A percentile compares a stretch with the other conserved stretches of the same genome.
These are phyloP conservation scores for Valencia hispanica DNA, from an alignment of 2,797 vertebrate species.

Conservation along the genomic window DNA sequence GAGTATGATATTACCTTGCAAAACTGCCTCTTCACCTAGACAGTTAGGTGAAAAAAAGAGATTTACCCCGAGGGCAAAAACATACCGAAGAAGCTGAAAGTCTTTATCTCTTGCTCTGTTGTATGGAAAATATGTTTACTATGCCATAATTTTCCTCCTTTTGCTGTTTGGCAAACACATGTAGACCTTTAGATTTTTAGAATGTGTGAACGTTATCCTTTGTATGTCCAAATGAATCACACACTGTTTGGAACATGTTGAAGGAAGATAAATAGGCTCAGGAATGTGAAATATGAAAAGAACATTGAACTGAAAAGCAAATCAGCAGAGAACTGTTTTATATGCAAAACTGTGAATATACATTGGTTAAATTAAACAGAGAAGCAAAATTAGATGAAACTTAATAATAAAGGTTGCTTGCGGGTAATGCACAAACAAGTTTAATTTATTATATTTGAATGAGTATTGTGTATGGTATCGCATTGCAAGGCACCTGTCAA, in stretches of 20 bases:
- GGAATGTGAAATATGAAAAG: conserved; percentile 21
- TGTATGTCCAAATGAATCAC: conserved; percentile 44
- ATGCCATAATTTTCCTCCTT: conserved; percentile 45
- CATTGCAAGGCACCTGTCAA: conserved; percentile 11
- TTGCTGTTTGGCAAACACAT: conserved; percentile 54
- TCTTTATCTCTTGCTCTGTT: conserved; percentile 70
- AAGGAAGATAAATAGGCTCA: conserved; percentile 38
- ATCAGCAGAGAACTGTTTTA: conserved; percentile 5
- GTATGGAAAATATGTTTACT: conserved; percentile 56
- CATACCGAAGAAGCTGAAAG: conserved; percentile 65
- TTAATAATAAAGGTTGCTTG: conserved; percentile 6
- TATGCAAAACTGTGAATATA: conserved; percentile 8
- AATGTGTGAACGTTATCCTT: conserved; percentile 27
- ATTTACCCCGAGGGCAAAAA: conserved; percentile 67
- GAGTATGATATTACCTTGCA: conserved; percentile 74
- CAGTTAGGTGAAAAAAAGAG: conserved; percentile 60
- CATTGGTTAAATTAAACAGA: conserved; percentile 10
- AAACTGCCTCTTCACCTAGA: conserved; percentile 66
- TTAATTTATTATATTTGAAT: conserved; percentile 21
- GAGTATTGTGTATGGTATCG: conserved; percentile 11
- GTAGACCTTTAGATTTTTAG: conserved; percentile 35
- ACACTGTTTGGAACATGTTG: conserved; percentile 33
- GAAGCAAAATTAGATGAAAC: conserved; percentile 27
- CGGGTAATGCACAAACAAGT: conserved; percentile 3
- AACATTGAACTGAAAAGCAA: conserved; percentile 24